A percentile compares a stretch with the other conserved stretches of the same genome.
phyloP scores from a whole-genome alignment of 2,797 vertebrate genomes.

The Astyanax mexicanus region DNA sequence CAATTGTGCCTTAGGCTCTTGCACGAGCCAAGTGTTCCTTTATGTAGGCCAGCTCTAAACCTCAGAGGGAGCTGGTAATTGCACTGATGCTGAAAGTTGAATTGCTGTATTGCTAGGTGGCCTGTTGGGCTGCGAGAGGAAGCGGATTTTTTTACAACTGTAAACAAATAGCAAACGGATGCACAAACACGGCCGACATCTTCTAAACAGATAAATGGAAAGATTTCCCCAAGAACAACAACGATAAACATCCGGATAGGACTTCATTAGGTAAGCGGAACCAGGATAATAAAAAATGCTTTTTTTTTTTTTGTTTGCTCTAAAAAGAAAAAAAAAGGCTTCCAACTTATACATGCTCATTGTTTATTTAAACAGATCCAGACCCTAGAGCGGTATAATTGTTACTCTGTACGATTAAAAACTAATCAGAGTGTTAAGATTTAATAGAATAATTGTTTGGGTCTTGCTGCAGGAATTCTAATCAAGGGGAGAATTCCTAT shows the following conservation, averaged over 20 bases:
- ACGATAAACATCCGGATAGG: constrained; percentile 39
- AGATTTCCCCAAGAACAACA: constrained; percentile 17
- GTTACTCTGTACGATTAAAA: constrained; percentile 41
- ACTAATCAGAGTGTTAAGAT: constrained; percentile 57
- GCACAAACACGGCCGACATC: not conserved
- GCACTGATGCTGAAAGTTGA: not conserved
- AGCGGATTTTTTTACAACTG: not conserved
- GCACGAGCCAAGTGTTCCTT: not conserved
- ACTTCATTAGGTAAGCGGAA: constrained; percentile 35
- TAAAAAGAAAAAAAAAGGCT: constrained; percentile 32
- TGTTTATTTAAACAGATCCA: constrained; percentile 32
- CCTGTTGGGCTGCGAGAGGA: not conserved
- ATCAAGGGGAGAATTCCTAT: constrained; percentile 41
- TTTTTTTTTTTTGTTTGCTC: constrained; percentile 46
- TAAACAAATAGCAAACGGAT: not conserved
- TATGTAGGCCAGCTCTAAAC: not conserved
- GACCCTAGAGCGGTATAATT: constrained; percentile 49
- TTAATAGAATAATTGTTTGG: constrained; percentile 50
- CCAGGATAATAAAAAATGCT: constrained; percentile 26
- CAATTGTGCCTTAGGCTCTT: constrained; percentile 2
- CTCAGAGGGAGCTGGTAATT: not conserved
- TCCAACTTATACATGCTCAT: constrained; percentile 40
- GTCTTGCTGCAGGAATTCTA: constrained; percentile 27
- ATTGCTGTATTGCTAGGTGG: constrained; percentile 8
- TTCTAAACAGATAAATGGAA: constrained; percentile 5